phyloP scores from a whole-genome alignment of 1,140 invertebrate species.

The Achroia grisella region DNA sequence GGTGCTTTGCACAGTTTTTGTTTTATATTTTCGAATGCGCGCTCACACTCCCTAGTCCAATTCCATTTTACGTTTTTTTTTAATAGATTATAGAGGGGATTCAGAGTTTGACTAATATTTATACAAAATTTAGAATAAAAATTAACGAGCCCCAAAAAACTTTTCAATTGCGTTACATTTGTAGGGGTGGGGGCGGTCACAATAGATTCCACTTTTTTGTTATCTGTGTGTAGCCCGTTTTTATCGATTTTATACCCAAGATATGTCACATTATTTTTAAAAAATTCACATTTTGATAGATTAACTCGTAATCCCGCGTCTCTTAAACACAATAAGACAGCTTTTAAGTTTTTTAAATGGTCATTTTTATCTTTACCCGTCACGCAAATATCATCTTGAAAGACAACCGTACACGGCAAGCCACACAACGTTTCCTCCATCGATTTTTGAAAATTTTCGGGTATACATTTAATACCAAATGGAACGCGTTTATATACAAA shows the following conservation, averaged over 20 bases:
- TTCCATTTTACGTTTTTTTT: too few species aligned
- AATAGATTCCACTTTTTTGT: not conserved
- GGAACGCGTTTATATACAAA: constrained; percentile 28
- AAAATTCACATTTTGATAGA: not conserved
- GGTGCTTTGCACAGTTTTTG: not conserved
- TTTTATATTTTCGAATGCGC: not conserved
- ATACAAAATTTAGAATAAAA: not conserved
- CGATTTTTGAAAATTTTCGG: constrained; percentile 43
- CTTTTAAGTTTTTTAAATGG: too few species aligned
- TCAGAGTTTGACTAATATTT: not conserved
- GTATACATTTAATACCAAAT: constrained; percentile 30
- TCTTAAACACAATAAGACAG: too few species aligned
- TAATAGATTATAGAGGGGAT: not conserved
- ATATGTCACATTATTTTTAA: not conserved
- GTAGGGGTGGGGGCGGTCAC: not conserved
- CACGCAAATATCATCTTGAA: not conserved
- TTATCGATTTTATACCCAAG: not conserved
- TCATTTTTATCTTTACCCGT: not conserved
- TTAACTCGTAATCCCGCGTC: not conserved
- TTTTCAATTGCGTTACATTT: not conserved
- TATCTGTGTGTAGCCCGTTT: not conserved
- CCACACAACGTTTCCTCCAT: too few species aligned
- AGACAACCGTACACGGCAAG: not conserved
- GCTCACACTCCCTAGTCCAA: not conserved
- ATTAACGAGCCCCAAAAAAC: not conserved